Evolutionary conservation across 1,140 invertebrate genomes (phyloP), one percentile per base, ranked within the genome.

Genomic region (Aradophagus sp.): DNA sequence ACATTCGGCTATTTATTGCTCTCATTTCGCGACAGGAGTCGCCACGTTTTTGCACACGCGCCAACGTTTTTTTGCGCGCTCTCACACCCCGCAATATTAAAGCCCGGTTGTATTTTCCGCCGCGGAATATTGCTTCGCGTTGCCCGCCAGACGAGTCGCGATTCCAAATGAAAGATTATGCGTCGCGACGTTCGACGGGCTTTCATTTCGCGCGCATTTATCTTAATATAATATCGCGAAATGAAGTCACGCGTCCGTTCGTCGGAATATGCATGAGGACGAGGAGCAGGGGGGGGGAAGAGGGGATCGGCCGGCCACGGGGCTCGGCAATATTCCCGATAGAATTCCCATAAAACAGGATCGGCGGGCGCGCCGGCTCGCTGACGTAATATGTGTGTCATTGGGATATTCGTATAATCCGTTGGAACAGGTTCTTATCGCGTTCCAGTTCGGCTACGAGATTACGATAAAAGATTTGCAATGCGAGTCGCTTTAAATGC

Each of bases 321-420:
- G 12, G 42, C 48, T 53, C 27, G 61, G 41, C 61, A 69, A 69
- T 69, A 61, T 61, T 55, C 50, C 45, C 68, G n/a, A 71, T 59
- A 52, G 59, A 59, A 65, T 65, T 71, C 26, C 29, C 48, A 59
- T 65, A 63, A 71, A 71, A 71, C 39, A 27, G 45, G 53, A 58
- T 65, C n/a, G 15, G 8, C 20, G 14, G 17, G 13, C 17, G 31
- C 13, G 5, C 41, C 8, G 10, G 42, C 16, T 15, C 42, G 34
- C 47, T 67, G 50, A 44, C 23, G 45, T 44, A 67, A 52, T 58
- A 58, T 50, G 63, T 50, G 53, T 59, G 61, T 53, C 48, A 65
- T 32, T 11, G 26, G 31, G 47, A 47, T 52, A 52, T 41, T 48
- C 45, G 38, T 52, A 42, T 58, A 58, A 58, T 67, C 38, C 53